Conservation (phyloP, 2,888 invertebrate genomes). For the Alloplasta piceator region DNA sequence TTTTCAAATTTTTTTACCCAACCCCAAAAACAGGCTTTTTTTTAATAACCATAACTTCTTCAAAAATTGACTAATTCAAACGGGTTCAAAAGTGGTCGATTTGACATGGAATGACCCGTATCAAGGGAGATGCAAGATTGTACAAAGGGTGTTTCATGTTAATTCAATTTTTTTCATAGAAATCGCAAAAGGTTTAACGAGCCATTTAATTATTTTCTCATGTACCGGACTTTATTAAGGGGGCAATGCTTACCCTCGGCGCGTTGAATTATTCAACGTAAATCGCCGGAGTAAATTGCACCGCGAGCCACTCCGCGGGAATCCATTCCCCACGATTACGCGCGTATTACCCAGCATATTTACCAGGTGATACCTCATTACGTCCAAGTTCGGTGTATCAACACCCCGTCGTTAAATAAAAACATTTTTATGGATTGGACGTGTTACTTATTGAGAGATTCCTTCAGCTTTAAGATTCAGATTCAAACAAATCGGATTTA, state of each 20-base stretch:
- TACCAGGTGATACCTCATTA: constrained; percentile 11
- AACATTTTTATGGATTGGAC: no score
- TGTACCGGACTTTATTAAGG: neutral
- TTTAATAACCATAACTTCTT: no score
- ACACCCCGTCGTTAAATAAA: no score
- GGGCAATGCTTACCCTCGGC: constrained; percentile 9
- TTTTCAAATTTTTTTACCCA: no score
- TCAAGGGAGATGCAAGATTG: neutral
- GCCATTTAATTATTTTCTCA: constrained; percentile 42
- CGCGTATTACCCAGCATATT: neutral
- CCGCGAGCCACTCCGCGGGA: neutral
- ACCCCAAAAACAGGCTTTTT: no score
- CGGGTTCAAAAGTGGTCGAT: no score
- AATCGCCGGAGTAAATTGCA: constrained; percentile 27
- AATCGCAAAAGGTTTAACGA: constrained; percentile 30
- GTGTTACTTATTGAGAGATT: no score
- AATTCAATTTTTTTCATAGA: constrained; percentile 4
- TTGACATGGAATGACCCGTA: no score
- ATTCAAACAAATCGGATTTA: no score
- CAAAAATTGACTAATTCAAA: no score
- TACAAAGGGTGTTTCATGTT: neutral
- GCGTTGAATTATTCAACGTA: constrained; percentile 60
- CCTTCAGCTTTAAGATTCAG: no score
- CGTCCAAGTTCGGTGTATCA: no score
- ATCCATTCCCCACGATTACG: constrained; percentile 29